These are phyloP conservation scores for Chiloscyllium plagiosum DNA, from an alignment of 2,113 vertebrate species.

Conservation along the genomic window DNA sequence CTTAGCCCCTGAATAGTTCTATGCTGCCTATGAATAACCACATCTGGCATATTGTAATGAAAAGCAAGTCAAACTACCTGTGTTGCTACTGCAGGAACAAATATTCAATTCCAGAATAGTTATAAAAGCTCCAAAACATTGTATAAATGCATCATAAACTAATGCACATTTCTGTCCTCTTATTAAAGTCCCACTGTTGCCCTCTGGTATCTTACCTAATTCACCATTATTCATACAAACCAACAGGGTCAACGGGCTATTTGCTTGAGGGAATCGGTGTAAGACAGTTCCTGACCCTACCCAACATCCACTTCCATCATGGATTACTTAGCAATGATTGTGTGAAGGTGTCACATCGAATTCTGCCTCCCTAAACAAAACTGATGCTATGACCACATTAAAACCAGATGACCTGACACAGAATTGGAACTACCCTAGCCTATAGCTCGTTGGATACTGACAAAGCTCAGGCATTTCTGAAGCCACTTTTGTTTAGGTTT, in stretches of 20 bases:
- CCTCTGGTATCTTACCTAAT: not conserved
- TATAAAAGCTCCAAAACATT: not conserved
- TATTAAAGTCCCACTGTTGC: not conserved
- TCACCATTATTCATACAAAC: not conserved
- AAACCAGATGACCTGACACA: not conserved
- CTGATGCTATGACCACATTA: not conserved
- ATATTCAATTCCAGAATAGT: not conserved
- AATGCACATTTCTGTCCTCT: not conserved
- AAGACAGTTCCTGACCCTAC: not conserved
- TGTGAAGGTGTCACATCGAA: not conserved
- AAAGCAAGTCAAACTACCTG: not conserved
- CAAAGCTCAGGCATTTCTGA: not conserved
- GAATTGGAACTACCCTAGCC: not conserved
- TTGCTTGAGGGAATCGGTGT: not conserved
- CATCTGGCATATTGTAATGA: not conserved
- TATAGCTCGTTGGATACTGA: not conserved
- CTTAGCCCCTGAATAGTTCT: not conserved
- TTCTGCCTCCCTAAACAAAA: not conserved
- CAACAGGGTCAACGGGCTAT: not conserved
- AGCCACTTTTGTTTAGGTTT: not conserved
- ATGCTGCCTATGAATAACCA: not conserved
- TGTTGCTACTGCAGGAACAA: conserved; percentile 1
- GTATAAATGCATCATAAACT: not conserved
- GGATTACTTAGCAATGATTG: not conserved
- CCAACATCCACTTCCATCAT: not conserved